These are phyloP conservation scores for Spodoptera picta DNA, from an alignment of 2,888 invertebrate species.

Conservation along the genomic window DNA sequence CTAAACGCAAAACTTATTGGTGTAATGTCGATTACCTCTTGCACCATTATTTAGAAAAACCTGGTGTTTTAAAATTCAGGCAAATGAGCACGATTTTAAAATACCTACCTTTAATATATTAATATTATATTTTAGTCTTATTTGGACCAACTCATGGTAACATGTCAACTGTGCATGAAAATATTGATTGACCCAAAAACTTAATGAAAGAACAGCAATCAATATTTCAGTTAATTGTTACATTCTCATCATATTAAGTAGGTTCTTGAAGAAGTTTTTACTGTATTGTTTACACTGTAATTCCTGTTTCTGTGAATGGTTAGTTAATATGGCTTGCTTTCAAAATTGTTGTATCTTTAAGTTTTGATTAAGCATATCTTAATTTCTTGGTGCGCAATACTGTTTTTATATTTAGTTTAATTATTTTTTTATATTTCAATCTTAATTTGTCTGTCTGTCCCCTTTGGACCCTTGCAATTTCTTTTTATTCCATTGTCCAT, in stretches of 20 bases:
- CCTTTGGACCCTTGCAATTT: no score
- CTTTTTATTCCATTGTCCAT: no score
- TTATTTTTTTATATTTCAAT: no score
- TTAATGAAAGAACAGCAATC: slow-evolving; percentile 25
- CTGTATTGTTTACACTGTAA: no score
- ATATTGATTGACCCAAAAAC: slow-evolving; percentile 31
- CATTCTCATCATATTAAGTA: slow-evolving; percentile 45
- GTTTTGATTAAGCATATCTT: no score
- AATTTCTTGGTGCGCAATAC: no score
- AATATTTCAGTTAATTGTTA: slow-evolving; percentile 47
- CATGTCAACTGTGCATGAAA: slow-evolving; percentile 51
- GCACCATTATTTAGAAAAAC: slow-evolving; percentile 67
- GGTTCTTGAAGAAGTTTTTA: no score
- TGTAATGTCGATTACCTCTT: slow-evolving; percentile 71
- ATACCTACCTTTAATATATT: slow-evolving; percentile 26
- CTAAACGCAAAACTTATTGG: slow-evolving; percentile 74
- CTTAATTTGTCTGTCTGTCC: no score
- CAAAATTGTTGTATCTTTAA: no score
- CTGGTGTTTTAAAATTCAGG: slow-evolving; percentile 60
- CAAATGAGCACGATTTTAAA: slow-evolving; percentile 60
- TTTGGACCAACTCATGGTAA: slow-evolving; percentile 55
- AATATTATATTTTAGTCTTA: slow-evolving; percentile 45
- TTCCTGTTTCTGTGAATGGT: no score
- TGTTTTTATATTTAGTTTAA: no score
- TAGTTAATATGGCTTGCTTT: no score